Percentiles rank a stretch among this genome's conserved stretches.
Evolutionary conservation across 1,140 invertebrate genomes (phyloP).

Genomic region (Trachymyrmex cornetzi): DNA sequence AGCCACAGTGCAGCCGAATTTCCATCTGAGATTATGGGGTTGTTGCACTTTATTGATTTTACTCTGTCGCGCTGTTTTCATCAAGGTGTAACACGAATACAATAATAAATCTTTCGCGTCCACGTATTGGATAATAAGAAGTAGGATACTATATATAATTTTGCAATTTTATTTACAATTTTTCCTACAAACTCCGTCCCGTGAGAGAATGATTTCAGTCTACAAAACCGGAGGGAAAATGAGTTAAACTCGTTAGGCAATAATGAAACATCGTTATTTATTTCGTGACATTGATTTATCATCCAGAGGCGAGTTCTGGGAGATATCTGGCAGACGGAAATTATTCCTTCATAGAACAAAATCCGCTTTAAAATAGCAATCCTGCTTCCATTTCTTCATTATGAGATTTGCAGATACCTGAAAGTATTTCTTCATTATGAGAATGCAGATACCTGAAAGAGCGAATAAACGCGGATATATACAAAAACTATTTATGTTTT

Average conservation of each 20-base stretch:
- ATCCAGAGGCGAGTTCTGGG: not conserved
- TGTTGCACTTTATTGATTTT: slow-evolving; percentile 45
- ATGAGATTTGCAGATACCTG: slow-evolving; percentile 15
- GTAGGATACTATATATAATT: slow-evolving; percentile 13
- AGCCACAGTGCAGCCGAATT: slow-evolving; percentile 54
- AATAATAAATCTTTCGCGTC: slow-evolving; percentile 24
- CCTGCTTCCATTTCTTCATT: slow-evolving; percentile 5
- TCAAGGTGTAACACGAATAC: slow-evolving; percentile 16
- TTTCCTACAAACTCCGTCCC: not conserved
- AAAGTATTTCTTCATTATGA: slow-evolving; percentile 4
- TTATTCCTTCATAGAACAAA: slow-evolving; percentile 24
- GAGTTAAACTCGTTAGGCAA: not conserved
- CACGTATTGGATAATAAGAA: slow-evolving; percentile 27
- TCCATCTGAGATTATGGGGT: slow-evolving; percentile 31
- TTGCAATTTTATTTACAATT: slow-evolving; percentile 37
- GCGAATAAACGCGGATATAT: not conserved
- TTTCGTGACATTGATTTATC: not conserved
- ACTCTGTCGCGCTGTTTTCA: slow-evolving; percentile 22
- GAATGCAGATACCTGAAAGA: not conserved
- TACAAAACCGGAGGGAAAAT: not conserved
- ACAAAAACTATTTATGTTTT: not conserved
- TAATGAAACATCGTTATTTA: not conserved
- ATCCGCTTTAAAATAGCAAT: not conserved
- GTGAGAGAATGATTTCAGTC: slow-evolving; percentile 13
- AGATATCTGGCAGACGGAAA: not conserved